A percentile compares a stretch with the other conserved stretches of the same genome.
These are phyloP conservation scores for Gastrophryne carolinensis DNA, from an alignment of 2,797 vertebrate genomes.

Conservation along the genomic window DNA sequence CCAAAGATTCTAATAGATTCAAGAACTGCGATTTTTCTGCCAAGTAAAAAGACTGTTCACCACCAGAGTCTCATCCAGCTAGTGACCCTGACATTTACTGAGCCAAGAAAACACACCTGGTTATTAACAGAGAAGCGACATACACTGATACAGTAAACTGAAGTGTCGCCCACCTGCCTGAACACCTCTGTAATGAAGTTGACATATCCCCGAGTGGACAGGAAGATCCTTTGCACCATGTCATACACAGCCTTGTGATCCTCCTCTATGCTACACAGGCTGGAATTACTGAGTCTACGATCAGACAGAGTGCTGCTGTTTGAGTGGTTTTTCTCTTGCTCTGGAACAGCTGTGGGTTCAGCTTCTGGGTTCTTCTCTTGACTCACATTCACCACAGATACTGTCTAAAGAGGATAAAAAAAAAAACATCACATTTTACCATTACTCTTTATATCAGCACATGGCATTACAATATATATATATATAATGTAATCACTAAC, in stretches of 20 bases:
- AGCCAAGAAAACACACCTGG: too few relatives aligned
- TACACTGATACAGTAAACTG: too few relatives aligned
- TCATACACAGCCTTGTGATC: slow-evolving; percentile 87
- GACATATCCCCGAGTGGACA: slow-evolving; percentile 92
- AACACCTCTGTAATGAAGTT: slow-evolving; percentile 99
- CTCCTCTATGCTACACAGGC: slow-evolving; percentile 93
- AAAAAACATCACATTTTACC: background rate
- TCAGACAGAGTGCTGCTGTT: slow-evolving; percentile 90
- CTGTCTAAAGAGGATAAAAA: slow-evolving; percentile 64
- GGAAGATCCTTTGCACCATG: slow-evolving; percentile 90
- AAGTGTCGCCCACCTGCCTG: slow-evolving; percentile 84
- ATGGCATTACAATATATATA: too few relatives aligned
- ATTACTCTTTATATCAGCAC: too few relatives aligned
- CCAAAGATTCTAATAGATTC: too few relatives aligned
- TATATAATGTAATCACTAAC: too few relatives aligned
- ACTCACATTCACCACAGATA: slow-evolving; percentile 75
- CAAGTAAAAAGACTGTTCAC: too few relatives aligned
- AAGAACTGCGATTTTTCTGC: too few relatives aligned
- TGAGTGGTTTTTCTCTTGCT: slow-evolving; percentile 85
- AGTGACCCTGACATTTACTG: too few relatives aligned
- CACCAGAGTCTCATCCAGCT: too few relatives aligned
- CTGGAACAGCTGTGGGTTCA: slow-evolving; percentile 66
- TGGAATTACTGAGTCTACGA: slow-evolving; percentile 84
- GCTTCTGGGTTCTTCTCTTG: slow-evolving; percentile 78
- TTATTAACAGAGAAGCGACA: too few relatives aligned